These are phyloP conservation scores for Drosophila nikananu DNA, from an alignment of 1,140 invertebrate genomes.

Conservation along the genomic window DNA sequence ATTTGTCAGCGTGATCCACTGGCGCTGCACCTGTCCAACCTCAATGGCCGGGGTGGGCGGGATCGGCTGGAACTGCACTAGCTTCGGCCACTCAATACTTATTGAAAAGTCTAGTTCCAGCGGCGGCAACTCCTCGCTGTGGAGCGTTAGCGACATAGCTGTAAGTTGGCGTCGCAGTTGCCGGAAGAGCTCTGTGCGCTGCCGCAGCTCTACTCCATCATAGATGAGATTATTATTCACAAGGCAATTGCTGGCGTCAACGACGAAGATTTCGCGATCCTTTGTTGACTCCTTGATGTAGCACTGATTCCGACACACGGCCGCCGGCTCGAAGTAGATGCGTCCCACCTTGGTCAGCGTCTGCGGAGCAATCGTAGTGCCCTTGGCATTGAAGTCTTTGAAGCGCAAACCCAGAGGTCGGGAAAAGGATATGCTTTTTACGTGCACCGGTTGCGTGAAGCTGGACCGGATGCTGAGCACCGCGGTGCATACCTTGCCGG, in stretches of 20 bases:
- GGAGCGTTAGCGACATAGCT: constrained; percentile 64
- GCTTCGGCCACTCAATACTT: constrained; percentile 77
- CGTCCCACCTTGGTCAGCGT: constrained; percentile 86
- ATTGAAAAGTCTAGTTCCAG: constrained; percentile 77
- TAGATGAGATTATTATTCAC: constrained; percentile 70
- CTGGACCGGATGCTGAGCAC: constrained; percentile 91
- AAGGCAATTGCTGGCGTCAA: constrained; percentile 11
- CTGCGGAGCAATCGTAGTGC: constrained; percentile 80
- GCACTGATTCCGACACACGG: constrained; percentile 90
- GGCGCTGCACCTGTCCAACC: constrained; percentile 65
- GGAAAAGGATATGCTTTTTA: constrained; percentile 85
- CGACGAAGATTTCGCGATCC: constrained; percentile 28
- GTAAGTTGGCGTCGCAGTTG: constrained; percentile 69
- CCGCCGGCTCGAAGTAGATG: constrained; percentile 89
- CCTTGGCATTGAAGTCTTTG: constrained; percentile 86
- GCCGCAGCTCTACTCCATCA: constrained; percentile 70
- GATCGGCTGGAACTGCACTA: constrained; percentile 61
- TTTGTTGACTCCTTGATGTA: constrained; percentile 87
- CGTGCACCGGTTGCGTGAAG: constrained; percentile 90
- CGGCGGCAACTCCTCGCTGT: constrained; percentile 73
- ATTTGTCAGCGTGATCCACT: constrained; percentile 71
- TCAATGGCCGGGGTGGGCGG: constrained; percentile 72
- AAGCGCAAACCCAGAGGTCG: constrained; percentile 61
- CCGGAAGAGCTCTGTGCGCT: constrained; percentile 74
- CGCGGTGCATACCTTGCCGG: constrained; percentile 91